phyloP scores from a whole-genome alignment of 2,113 vertebrate genomes.

The Microcebus griseorufus region DNA sequence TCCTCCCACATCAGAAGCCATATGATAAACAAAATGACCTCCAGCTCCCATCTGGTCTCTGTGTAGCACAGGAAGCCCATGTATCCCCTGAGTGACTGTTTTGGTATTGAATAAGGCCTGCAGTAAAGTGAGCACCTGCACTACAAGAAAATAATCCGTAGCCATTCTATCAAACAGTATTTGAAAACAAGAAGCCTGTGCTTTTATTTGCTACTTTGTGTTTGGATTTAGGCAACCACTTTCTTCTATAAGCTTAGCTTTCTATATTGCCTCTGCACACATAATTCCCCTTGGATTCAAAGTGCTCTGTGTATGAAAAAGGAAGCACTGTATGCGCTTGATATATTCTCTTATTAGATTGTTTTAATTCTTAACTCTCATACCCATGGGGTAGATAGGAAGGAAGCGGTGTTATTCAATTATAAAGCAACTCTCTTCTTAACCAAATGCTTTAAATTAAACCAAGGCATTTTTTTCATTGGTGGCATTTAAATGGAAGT shows the following conservation, averaged over 20 bases:
- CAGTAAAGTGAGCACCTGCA: background rate
- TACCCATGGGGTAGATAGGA: slow-evolving; percentile 67
- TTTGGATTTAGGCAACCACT: background rate
- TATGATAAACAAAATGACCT: background rate
- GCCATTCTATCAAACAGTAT: background rate
- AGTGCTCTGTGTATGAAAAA: slow-evolving; percentile 13
- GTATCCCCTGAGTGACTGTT: background rate
- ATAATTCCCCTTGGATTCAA: slow-evolving; percentile 25
- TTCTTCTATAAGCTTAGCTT: background rate
- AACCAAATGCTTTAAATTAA: slow-evolving; percentile 75
- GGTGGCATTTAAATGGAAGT: slow-evolving; percentile 70
- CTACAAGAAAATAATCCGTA: background rate
- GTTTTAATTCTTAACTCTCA: slow-evolving; percentile 72
- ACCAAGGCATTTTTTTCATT: slow-evolving; percentile 47
- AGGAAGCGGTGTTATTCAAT: slow-evolving; percentile 76
- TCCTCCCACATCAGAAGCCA: slow-evolving; percentile 27
- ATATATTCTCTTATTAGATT: slow-evolving; percentile 78
- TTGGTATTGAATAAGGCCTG: background rate
- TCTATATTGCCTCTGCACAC: background rate
- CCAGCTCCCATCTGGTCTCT: slow-evolving; percentile 31
- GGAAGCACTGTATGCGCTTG: slow-evolving; percentile 55
- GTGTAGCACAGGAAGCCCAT: background rate
- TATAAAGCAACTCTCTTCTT: slow-evolving; percentile 74
- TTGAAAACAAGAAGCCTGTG: background rate
- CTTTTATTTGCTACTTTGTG: background rate